phyloP scores from a whole-genome alignment of 35 echinoderm and acorn worm genomes.

The Apostichopus californicus region DNA sequence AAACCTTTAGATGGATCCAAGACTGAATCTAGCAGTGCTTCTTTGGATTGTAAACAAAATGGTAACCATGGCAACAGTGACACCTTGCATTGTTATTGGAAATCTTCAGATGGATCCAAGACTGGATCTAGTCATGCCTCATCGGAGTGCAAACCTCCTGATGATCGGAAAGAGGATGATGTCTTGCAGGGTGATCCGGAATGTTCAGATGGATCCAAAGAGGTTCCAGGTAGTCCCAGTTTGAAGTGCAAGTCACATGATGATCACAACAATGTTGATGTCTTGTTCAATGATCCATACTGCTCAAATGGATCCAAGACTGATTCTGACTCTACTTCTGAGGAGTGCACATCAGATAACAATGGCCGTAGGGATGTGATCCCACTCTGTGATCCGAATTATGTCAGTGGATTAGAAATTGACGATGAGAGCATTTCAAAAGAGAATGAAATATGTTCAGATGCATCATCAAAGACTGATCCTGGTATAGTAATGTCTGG shows the following conservation, averaged over 20 bases:
- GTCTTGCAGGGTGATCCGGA: not conserved
- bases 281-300: not conserved
- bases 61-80: not conserved
- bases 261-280: not conserved
- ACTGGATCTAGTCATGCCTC: too few species aligned
- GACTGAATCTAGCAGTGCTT: not conserved
- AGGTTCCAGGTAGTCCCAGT: too few species aligned
- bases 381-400: not conserved
- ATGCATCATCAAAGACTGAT: too few species aligned
- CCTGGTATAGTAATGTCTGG: too few species aligned
- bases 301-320: not conserved
- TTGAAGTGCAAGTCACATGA: too few species aligned
- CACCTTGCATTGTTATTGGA: not conserved
- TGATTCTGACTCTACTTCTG: not conserved
- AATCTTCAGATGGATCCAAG: not conserved
- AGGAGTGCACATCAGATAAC: not conserved
- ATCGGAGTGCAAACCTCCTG: too few species aligned
- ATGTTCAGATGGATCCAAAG: not conserved
- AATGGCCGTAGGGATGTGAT: not conserved
- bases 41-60: not conserved
- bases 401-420: too few species aligned
- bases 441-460: too few species aligned
- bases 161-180: not conserved
- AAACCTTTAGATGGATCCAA: not conserved
- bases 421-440: too few species aligned